These are phyloP conservation scores for Cettia cetti DNA, from an alignment of 2,113 vertebrate species.

Conservation along the genomic window DNA sequence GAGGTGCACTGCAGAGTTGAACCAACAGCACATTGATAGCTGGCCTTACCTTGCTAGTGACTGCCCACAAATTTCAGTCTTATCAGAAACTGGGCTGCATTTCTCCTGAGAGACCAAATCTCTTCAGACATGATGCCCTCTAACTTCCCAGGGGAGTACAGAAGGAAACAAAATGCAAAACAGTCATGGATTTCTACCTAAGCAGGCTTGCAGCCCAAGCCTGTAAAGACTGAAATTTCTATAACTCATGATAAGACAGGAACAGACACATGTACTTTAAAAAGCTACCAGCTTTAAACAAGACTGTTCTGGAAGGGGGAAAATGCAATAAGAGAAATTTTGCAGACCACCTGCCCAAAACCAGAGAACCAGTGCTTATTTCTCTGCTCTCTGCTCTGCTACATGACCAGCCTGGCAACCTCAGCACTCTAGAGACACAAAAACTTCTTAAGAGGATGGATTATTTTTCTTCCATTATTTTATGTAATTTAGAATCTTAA, in stretches of 20 bases:
- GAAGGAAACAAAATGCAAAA: background rate
- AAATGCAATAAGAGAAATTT: background rate
- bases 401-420: background rate
- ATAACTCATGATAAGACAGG: fast-evolving
- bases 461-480: background rate
- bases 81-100: background rate
- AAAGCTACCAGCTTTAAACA: background rate
- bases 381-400: background rate
- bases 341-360: background rate
- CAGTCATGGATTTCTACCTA: background rate
- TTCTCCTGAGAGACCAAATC: background rate
- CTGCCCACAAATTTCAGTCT: background rate
- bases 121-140: background rate
- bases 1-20: background rate
- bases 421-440: background rate
- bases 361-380: background rate
- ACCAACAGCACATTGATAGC: background rate
- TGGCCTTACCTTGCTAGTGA: background rate
- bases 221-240: background rate
- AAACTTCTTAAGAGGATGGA: background rate
- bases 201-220: background rate
- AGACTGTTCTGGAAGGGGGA: background rate
- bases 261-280: background rate
- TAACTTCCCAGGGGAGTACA: background rate
- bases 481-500: background rate